Base-by-base conservation (phyloP, 2,113 vertebrate species). In the Telmatochromis sp. region DNA sequence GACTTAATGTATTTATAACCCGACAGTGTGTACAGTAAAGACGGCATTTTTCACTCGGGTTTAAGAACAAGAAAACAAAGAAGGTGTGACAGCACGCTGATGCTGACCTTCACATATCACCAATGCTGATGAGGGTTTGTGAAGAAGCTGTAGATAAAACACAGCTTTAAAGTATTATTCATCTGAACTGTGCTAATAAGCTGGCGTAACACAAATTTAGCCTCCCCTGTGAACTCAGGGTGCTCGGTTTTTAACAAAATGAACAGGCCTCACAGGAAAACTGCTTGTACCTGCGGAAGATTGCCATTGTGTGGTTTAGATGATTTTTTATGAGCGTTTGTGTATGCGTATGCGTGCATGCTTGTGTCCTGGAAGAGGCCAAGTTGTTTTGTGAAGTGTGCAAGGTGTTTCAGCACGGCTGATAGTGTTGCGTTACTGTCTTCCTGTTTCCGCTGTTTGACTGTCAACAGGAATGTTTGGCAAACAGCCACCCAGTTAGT, bases 381-480 rank as follows among this genome's bases (percentile, higher is more conserved):
- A 6, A 53, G 70, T 60, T 82, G 82, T 83, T 85, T 60, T 3
- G 55, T 86, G 75, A 49, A 40, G 60, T n/a, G 17, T 13, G 58
- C 49, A 80, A 85, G 51, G 82, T 78, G 73, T 90, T 89, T 91
- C 79, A 80, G 85, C 82, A 21, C 73, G 28, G 65, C 88, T 75
- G 11, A 55, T 53, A 55, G 85, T 68, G 88, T 35, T 54, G 68
- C 83, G 15, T 86, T 58, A 81, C 45, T 6, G 84, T 83, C 87
- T 85, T 91, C 90, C 88, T 88, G 84, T 42, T 81, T 86, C 86
- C 60, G 21, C 65, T 91, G 87, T 94, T 90, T 89, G 54, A 89
- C 91, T 83, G 87, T 91, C 89, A 91, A 93, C 90, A 90, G 68
- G 80, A 88, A 82, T 87, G 87, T 94, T 91, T 90, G 89, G 86